Percentiles rank a stretch among this genome's conserved stretches.
Evolutionary conservation across 2,797 vertebrate species (phyloP).

Genomic region (Chaetodon trifasciatus): DNA sequence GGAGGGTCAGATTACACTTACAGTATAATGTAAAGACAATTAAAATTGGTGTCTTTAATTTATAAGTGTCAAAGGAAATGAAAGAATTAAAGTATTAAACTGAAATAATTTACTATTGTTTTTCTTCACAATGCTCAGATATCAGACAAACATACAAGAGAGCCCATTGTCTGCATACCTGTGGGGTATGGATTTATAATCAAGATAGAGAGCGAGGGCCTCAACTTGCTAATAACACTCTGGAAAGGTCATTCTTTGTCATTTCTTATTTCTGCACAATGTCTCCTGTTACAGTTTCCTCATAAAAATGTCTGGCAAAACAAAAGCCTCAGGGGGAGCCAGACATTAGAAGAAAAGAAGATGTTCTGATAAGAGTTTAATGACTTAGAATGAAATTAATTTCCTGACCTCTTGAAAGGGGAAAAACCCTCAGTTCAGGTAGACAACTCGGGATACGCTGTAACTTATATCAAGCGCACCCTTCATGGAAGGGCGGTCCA

Average conservation of each 20-base stretch:
- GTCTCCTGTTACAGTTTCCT: constrained; percentile 18
- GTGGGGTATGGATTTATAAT: constrained; percentile 34
- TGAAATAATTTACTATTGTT: constrained; percentile 36
- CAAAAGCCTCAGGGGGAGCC: constrained; percentile 3
- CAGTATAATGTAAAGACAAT: constrained; percentile 30
- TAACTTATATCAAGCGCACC: not conserved
- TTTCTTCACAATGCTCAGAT: constrained; percentile 28
- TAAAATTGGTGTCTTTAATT: constrained; percentile 42
- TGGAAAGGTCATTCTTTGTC: constrained; percentile 19
- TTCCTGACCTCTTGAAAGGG: not conserved
- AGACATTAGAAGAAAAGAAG: not conserved
- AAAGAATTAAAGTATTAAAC: constrained; percentile 59
- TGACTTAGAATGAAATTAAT: not conserved
- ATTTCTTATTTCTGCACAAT: constrained; percentile 36
- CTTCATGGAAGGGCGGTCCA: not conserved
- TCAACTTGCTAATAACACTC: constrained; percentile 12
- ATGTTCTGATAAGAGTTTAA: constrained; percentile 13
- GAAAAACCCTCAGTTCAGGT: not conserved
- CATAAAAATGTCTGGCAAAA: constrained; percentile 40
- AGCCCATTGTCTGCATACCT: constrained; percentile 14
- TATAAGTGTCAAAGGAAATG: constrained; percentile 60
- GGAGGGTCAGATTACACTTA: constrained; percentile 23
- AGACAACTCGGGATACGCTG: not conserved
- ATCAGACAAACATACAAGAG: constrained; percentile 19
- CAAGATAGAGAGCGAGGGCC: not conserved